phyloP scores from a whole-genome alignment of 2,797 vertebrate species.

The Oophaga sylvatica region DNA sequence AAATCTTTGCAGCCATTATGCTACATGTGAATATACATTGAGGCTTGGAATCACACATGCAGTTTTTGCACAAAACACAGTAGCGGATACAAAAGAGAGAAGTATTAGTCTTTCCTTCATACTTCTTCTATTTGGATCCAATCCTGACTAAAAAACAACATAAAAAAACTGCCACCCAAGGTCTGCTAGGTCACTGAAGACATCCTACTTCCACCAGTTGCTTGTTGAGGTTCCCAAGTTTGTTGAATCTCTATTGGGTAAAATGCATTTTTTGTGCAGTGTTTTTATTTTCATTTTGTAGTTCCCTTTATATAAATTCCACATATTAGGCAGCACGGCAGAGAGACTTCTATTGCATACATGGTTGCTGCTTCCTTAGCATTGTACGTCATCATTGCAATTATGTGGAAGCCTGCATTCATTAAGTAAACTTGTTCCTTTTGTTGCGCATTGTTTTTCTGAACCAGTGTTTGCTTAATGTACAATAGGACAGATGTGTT shows the following conservation, averaged over 20 bases:
- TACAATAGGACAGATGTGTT: constrained; percentile 59
- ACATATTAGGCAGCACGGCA: constrained; percentile 8
- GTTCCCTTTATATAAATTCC: not conserved
- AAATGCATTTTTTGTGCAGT: not conserved
- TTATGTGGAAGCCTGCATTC: constrained; percentile 32
- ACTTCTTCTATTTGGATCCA: too few relatives aligned
- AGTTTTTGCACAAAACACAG: too few relatives aligned
- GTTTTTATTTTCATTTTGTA: not conserved
- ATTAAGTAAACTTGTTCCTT: constrained; percentile 36
- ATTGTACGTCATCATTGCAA: constrained; percentile 40
- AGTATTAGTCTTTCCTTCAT: too few relatives aligned
- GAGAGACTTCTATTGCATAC: not conserved
- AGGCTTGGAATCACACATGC: too few relatives aligned
- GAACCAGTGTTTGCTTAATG: constrained; percentile 27
- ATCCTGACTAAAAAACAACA: too few relatives aligned
- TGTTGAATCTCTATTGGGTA: not conserved
- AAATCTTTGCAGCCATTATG: too few relatives aligned
- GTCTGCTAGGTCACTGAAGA: not conserved
- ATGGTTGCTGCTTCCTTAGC: constrained; percentile 22
- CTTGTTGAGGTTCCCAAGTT: not conserved
- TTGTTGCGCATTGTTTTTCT: constrained; percentile 26
- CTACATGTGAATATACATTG: too few relatives aligned
- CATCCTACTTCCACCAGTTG: not conserved
- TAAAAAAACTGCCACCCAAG: not conserved
- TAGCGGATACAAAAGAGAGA: too few relatives aligned